Conservation (phyloP, 1,140 invertebrate genomes). For the Acromyrmex echinatior region DNA sequence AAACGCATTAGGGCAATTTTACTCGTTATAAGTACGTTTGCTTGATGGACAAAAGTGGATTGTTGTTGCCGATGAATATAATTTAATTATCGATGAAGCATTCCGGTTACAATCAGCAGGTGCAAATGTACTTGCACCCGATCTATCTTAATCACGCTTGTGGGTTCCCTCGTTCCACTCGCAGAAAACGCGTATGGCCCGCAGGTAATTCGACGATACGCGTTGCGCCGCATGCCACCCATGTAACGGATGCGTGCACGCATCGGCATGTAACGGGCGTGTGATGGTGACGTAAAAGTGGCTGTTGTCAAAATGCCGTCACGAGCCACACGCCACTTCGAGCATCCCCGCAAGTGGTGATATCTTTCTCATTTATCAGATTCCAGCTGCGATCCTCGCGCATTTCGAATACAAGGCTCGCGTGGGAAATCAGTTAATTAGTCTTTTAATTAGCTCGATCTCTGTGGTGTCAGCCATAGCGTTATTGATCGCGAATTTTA, state of each 20-base stretch:
- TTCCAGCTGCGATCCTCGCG: slow-evolving; percentile 43
- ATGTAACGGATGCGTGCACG: slow-evolving; percentile 48
- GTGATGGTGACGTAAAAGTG: slow-evolving; percentile 63
- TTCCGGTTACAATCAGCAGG: slow-evolving; percentile 13
- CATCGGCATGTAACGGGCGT: slow-evolving; percentile 30
- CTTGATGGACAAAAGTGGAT: neutral
- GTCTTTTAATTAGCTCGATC: slow-evolving; percentile 47
- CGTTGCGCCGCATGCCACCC: slow-evolving; percentile 23
- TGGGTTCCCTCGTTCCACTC: slow-evolving; percentile 18
- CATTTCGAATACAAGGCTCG: slow-evolving; percentile 17
- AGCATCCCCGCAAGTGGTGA: slow-evolving; percentile 11
- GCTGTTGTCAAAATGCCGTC: slow-evolving; percentile 66
- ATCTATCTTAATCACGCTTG: slow-evolving; percentile 46
- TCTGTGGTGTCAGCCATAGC: neutral
- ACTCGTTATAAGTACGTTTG: neutral
- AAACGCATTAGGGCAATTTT: neutral
- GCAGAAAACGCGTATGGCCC: slow-evolving; percentile 28
- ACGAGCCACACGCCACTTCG: slow-evolving; percentile 8
- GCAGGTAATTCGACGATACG: slow-evolving; percentile 39
- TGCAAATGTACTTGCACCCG: slow-evolving; percentile 44
- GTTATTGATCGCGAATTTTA: slow-evolving; percentile 14
- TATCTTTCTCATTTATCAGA: slow-evolving; percentile 51
- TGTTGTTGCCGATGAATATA: neutral
- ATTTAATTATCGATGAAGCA: slow-evolving; percentile 34
- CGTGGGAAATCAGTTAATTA: slow-evolving; percentile 55